Base-by-base conservation (phyloP, 2,113 vertebrate species). In the Aptenodytes patagonicus region DNA sequence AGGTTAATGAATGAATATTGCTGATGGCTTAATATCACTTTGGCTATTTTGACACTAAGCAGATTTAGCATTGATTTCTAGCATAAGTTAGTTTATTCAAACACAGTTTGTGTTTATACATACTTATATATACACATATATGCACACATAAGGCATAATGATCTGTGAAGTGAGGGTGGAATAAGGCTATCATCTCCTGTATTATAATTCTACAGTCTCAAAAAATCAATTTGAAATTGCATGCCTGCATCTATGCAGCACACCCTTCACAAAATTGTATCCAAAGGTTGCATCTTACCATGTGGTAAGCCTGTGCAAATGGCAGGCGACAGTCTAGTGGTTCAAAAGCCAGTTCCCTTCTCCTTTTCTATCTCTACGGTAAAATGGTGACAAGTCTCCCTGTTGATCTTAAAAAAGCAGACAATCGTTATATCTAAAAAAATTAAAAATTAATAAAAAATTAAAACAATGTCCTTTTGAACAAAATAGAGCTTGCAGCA, bases 1-100 rank as follows among this genome's bases (percentile, higher is more conserved):
- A 72, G 49, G 60, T 60, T 82, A 90, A 88, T 80, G 65, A 89
- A 85, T 69, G 57, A 93, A 95, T 96, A 70, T 68, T 86, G 32
- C 55, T 73, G 60, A 79, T 58, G n/a, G 65, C 38, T 89, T 70
- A 55, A 16, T 83, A 88, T 64, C 42, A 42, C n/a, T 62, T 47
- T 46, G 28, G 64, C 61, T 87, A 42, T 90, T 87, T 82, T 83
- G 76, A 80, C 55, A 69, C 17, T 61, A 69, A 62, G 38, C n/a
- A 94, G 57, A 84, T 77, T 86, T 81, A 86, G 22, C n/a, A 55
- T 38, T 69, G 58, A 70, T 88, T 96, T 89, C 40, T 72, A 42
- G 28, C n/a, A n/a, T 34, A 51, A 34, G 7, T 57, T 68, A 36
- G 13, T 83, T 73, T 76, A 70, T 76, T 92, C 62, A 95, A 87